These are phyloP conservation scores for Bombus pascuorum DNA, from an alignment of 1,140 invertebrate species.

Conservation along the genomic window DNA sequence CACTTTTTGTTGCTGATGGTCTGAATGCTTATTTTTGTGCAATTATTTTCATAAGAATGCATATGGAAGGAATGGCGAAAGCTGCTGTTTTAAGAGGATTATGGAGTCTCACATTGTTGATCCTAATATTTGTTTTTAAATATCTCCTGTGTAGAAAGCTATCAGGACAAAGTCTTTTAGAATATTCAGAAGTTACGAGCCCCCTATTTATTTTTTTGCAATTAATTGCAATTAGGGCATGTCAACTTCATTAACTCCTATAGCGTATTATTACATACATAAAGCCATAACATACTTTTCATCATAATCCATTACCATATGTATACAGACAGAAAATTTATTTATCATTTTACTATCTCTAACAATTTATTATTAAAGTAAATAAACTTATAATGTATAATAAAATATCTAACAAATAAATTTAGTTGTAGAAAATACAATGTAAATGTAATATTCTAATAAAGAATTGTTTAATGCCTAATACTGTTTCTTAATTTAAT, in stretches of 20 bases:
- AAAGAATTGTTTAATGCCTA: background rate
- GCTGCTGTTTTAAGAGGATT: constrained; percentile 89
- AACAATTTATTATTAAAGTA: background rate
- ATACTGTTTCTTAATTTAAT: background rate
- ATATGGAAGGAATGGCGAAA: constrained; percentile 90
- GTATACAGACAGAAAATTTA: background rate
- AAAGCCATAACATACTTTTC: constrained; percentile 6
- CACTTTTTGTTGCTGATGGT: constrained; percentile 95
- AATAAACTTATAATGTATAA: background rate
- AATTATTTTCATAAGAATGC: constrained; percentile 96
- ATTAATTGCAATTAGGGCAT: constrained; percentile 94
- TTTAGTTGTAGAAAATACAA: background rate
- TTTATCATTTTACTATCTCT: background rate
- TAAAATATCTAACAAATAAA: constrained; percentile 20
- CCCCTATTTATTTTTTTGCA: constrained; percentile 95
- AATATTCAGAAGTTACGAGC: constrained; percentile 95
- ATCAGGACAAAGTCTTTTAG: constrained; percentile 89
- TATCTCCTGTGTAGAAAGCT: constrained; percentile 95
- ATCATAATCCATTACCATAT: background rate
- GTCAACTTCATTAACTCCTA: constrained; percentile 88
- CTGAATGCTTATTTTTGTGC: constrained; percentile 96
- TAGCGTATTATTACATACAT: background rate
- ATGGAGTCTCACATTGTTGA: constrained; percentile 93
- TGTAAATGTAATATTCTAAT: constrained; percentile 29
- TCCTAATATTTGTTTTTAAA: constrained; percentile 95